Base-by-base conservation (phyloP, 2,888 invertebrate species). In the Ormyrus rosae region DNA sequence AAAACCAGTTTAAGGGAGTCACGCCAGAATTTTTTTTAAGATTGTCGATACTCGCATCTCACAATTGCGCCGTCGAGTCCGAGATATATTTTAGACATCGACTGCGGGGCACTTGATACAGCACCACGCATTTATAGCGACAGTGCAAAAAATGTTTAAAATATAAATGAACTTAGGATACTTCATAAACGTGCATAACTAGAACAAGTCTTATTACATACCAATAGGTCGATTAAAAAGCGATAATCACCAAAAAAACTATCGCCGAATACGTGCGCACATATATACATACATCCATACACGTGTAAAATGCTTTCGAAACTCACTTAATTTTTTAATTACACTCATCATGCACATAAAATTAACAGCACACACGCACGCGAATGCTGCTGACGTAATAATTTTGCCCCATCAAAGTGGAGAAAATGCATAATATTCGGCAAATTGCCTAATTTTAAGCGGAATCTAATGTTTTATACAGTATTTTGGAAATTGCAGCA, bases 301-400 rank as follows among this genome's bases (percentile, higher is more conserved):
- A 56, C 70, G 55, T 76, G 67, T 72, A 72, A 76, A 79, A 74
- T 74, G 10, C 64, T 53, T 45, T 71, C 53, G 45, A 8, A 61
- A 68, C 10, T 74, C 64, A 19, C 50, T 13, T 13, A 56, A 58
- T 61, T 68, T 68, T 63, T 46, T 34, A 64, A 34, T 34, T 7
- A 51, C 48, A 70, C 46, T 65, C 46, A 34, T 34, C 34, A 53
- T 50, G 50, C 71, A 50, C 58, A 65, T 10, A 45, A 46, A 73
- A 67, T 70, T 72, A 72, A 72, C 46, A 46, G 61, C 53, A 76
- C 50, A 74, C 65, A 70, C 70, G 65, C 69, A 64, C 72, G 72
- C 61, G 68, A 19, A 61, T 50, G 51, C 10, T 10, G 61, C 51
- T 51, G 67, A 19, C 53, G 45, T 56, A 55, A 69, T 67, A 56